Percentiles rank a stretch among this genome's conserved stretches.
Conservation (phyloP, 2,888 invertebrate species). For the Cryptops parisi region DNA sequence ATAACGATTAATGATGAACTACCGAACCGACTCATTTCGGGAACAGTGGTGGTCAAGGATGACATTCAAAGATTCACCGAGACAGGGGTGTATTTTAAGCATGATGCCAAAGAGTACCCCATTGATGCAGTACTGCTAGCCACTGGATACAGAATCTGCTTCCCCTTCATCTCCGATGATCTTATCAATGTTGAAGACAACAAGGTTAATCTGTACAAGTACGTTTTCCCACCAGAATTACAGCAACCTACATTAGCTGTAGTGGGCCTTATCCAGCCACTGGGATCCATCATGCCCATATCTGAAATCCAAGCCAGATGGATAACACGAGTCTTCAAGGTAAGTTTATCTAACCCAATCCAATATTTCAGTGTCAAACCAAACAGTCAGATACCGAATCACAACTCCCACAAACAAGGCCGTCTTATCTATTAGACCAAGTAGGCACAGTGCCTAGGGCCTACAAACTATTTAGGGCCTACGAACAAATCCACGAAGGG, state of each 20-base stretch:
- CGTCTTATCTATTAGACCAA: no score
- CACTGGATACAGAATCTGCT: conserved; percentile 14
- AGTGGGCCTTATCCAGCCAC: neutral
- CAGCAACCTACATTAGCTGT: conserved; percentile 7
- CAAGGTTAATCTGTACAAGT: conserved; percentile 13
- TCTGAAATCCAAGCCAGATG: neutral
- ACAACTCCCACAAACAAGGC: no score
- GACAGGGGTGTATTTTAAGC: conserved; percentile 24
- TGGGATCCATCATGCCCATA: neutral
- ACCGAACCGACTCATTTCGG: conserved; percentile 30
- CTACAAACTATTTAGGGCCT: no score
- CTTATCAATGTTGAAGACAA: conserved; percentile 6
- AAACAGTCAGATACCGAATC: no score
- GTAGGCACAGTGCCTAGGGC: no score
- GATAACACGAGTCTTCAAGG: neutral
- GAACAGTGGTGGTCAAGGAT: conserved; percentile 25
- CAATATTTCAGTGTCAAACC: no score
- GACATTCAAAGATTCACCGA: conserved; percentile 24
- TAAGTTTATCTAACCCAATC: no score
- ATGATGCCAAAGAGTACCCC: conserved; percentile 1
- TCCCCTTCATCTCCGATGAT: conserved; percentile 11
- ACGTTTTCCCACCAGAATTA: conserved; percentile 10
- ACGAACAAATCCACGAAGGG: no score
- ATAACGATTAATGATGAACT: conserved; percentile 31
- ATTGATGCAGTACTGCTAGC: conserved; percentile 16